Evolutionary conservation across 2,888 invertebrate genomes (phyloP).

Genomic region (Zele albiditarsus): DNA sequence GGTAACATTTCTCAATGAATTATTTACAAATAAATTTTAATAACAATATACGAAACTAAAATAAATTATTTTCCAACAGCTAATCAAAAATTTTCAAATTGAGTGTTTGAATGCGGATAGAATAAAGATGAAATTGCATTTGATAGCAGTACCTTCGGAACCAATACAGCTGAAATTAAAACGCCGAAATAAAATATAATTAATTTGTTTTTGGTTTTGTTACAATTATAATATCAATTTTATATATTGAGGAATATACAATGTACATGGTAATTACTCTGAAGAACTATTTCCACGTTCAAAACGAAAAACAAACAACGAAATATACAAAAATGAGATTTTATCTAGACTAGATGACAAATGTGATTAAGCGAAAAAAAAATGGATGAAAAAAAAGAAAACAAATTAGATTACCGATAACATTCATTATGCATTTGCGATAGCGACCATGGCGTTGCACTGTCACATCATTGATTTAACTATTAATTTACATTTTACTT

Average conservation of each 20-base stretch:
- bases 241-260: slow-evolving; percentile 32
- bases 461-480: background rate
- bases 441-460: background rate
- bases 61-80: slow-evolving; percentile 63
- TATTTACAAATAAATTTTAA: slow-evolving; percentile 32
- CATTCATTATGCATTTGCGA: background rate
- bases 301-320: slow-evolving; percentile 25
- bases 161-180: slow-evolving; percentile 73
- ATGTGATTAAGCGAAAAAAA: background rate
- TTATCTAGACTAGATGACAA: slow-evolving; percentile 31
- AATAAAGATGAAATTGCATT: slow-evolving; percentile 76
- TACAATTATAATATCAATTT: slow-evolving; percentile 15
- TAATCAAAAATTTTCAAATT: slow-evolving; percentile 75
- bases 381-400: background rate
- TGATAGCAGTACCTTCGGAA: slow-evolving; percentile 78
- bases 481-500: background rate
- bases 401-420: background rate
- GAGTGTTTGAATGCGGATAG: slow-evolving; percentile 74
- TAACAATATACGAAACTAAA: slow-evolving; percentile 14
- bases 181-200: slow-evolving; percentile 45
- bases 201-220: slow-evolving; percentile 7
- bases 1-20: slow-evolving; percentile 71
- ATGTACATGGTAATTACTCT: slow-evolving; percentile 10
- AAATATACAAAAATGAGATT: slow-evolving; percentile 7
- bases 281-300: slow-evolving; percentile 5